Base-by-base conservation (phyloP, 2,888 invertebrate genomes). In the Mylabris sibirica region DNA sequence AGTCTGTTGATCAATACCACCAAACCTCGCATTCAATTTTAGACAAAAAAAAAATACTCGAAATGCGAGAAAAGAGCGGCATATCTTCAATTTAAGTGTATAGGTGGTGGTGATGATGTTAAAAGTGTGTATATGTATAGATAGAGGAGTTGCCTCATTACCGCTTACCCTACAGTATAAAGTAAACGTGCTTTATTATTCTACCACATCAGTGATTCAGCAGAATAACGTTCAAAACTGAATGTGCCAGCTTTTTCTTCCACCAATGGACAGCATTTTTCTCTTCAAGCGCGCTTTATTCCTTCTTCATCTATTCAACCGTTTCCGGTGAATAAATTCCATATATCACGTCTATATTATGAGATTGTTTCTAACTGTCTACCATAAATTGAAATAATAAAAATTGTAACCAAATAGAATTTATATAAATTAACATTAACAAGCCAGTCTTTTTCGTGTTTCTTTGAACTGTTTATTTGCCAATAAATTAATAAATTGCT, bases 171-270 rank as follows among this genome's bases (percentile, higher is more conserved):
- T 73, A 71, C 44, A 76, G 77, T 74, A 71, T 72, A 69, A 73
- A n/a, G 44, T 74, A 75, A 77, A 77, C 80, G 79, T 80, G 79
- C 79, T 78, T 80, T 80, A 80, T 80, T 80, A 80, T 80, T 79
- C 78, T 73, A 66, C 75, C 78, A 78, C 79, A 80, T 80, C 80
- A 79, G 79, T 79, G 80, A 80, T 79, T 80, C 80, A 80, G 80
- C 80, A 79, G 77, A 79, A 79, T 77, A n/a, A 74, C 66, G 67
- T 63, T 61, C 70, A 30, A 30, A 30, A 30, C 30, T 30, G 30
- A 30, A 30, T 30, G 30, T 30, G 30, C 30, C 30, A 65, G 67
- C 71, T 64, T 44, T 68, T 69, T 70, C 44, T 69, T 70, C 44
- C 44, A 44, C 69, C 70, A 74, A 72, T 67, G 72, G 72, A 65